Evolutionary conservation across 30 jellyfish, hydroid and myxozoan genomes (phyloP), one percentile per base, ranked within the genome.

Genomic region (Turritopsis dohrnii): DNA sequence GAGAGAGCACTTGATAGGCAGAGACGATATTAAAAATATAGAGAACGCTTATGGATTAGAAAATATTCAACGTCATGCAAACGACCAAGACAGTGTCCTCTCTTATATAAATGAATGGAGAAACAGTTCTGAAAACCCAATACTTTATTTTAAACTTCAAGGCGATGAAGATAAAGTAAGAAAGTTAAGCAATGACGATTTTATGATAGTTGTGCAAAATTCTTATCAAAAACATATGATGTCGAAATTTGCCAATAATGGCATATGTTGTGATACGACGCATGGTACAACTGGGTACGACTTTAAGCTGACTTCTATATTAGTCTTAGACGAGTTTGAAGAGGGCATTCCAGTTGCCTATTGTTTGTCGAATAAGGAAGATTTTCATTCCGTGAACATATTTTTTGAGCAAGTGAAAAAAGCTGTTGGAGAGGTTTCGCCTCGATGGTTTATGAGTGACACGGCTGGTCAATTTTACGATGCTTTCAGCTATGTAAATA

Each of bases 281-380:
- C 87, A 54, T 53, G 87, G 87, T 21, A 80, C 87, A 29, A 54
- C 72, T 16, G 86, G 80, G 54, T 84, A 84, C 29, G 91, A 84
- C 82, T 84, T 84, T 54, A 16, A 21, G 13, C 65, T 84, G 53
- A 84, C 91, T 18, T 20, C 91, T 19, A 8, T 84, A 54, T 18
- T 84, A 53, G 87, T 84, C 17, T 65, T 84, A 5, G 87, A 84
- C 66, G 91, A 84, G 29, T 84, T 74, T 76, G 86, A 86, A 3
- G 91, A 75, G 31, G 91, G 91, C n/a, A 29, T 13, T 9, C 91
- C 91, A 1, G 74, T 76, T 41, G 91, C 69, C 9, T 84, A 82
- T 81, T 84, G 91, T 31, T 27, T 84, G 23, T 75, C 91, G 0
- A 84, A 75, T 53, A 81, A 65, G 16, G 91, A 84, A 53, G 60